Conservation (phyloP, 2,797 vertebrate genomes). For the Lacerta bilineata region DNA sequence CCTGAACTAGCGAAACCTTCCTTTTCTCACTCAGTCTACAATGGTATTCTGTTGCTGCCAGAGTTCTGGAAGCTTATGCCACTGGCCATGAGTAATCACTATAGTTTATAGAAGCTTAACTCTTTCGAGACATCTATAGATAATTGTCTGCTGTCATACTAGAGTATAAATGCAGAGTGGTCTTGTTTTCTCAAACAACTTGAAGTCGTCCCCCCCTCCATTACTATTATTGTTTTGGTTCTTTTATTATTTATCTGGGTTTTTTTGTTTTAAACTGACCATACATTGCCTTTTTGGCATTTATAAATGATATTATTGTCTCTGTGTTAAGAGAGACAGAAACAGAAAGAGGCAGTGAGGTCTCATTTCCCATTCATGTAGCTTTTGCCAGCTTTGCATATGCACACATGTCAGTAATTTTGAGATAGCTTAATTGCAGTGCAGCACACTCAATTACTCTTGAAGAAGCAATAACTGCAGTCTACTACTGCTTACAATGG, state of each 20-base stretch:
- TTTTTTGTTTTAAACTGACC: too few relatives aligned
- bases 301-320: too few relatives aligned
- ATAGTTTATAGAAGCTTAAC: background rate
- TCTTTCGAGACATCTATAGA: background rate
- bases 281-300: too few relatives aligned
- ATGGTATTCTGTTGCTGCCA: background rate
- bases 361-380: background rate
- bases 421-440: slow-evolving; percentile 1
- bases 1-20: background rate
- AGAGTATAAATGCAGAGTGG: too few relatives aligned
- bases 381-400: background rate
- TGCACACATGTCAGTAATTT: background rate
- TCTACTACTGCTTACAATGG: background rate
- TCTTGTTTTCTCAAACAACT: too few relatives aligned
- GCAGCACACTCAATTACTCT: background rate
- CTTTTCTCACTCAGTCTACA: background rate
- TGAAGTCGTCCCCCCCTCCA: too few relatives aligned
- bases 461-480: slow-evolving; percentile 3
- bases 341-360: too few relatives aligned
- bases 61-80: background rate
- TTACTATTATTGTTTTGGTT: too few relatives aligned
- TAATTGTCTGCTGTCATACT: background rate
- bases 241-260: too few relatives aligned
- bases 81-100: background rate
- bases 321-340: too few relatives aligned